A percentile compares a stretch with the other conserved stretches of the same genome.
These are phyloP conservation scores for Teinopalpus imperialis DNA, from an alignment of 2,888 invertebrate genomes.

Conservation along the genomic window DNA sequence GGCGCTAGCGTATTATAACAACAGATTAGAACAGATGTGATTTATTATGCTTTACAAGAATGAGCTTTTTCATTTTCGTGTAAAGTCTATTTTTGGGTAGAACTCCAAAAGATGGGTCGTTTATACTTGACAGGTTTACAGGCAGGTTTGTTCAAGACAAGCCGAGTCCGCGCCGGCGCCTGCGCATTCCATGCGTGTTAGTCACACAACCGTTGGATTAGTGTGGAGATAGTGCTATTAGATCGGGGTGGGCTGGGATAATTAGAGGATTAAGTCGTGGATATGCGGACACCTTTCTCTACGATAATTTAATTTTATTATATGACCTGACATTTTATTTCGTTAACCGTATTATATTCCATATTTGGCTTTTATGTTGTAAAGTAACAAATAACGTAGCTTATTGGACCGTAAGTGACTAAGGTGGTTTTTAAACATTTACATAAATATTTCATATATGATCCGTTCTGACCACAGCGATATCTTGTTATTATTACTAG, in stretches of 20 bases:
- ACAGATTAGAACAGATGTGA: constrained; percentile 23
- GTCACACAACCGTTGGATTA: constrained; percentile 47
- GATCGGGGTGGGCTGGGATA: constrained; percentile 43
- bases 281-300: constrained; percentile 11
- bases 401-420: too few species aligned
- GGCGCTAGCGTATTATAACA: constrained; percentile 35
- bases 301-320: neutral
- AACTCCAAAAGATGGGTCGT: constrained; percentile 1
- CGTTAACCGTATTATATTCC: too few species aligned
- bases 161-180: constrained; percentile 28
- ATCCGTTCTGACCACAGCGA: too few species aligned
- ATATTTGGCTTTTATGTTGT: too few species aligned
- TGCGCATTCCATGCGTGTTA: constrained; percentile 39
- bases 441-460: too few species aligned
- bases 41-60: neutral
- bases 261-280: constrained; percentile 49
- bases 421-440: too few species aligned
- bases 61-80: neutral
- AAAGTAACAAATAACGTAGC: too few species aligned
- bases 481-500: too few species aligned
- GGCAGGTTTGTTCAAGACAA: constrained; percentile 37
- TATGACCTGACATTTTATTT: too few species aligned
- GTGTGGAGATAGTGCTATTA: constrained; percentile 53
- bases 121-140: constrained; percentile 30
- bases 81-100: neutral